Evolutionary conservation across 2,113 vertebrate species (phyloP).

Genomic region (Rhagologus leucostigma): DNA sequence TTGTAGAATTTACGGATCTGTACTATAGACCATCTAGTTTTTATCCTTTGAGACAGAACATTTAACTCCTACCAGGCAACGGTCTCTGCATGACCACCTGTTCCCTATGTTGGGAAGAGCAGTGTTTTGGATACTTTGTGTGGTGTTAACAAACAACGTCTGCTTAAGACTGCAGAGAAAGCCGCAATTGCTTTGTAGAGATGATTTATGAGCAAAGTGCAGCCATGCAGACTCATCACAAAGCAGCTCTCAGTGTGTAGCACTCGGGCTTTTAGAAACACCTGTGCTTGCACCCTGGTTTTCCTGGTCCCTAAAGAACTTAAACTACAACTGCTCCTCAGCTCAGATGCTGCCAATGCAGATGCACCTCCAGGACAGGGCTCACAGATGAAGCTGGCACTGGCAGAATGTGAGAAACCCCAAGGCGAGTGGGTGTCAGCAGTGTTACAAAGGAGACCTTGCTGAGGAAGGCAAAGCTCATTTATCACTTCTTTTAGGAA

Average conservation of each 20-base stretch:
- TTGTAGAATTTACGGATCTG: neutral
- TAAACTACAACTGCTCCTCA: neutral
- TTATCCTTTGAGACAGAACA: neutral
- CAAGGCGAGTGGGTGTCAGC: neutral
- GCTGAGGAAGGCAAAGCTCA: neutral
- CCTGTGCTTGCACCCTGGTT: neutral
- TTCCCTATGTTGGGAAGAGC: neutral
- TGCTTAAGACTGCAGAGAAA: neutral
- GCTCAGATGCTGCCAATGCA: neutral
- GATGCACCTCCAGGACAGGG: neutral
- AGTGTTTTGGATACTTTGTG: neutral
- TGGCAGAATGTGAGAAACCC: neutral
- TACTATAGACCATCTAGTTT: neutral
- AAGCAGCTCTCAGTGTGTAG: neutral
- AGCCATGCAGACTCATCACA: neutral
- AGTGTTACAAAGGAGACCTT: neutral
- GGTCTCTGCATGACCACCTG: neutral
- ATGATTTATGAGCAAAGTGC: neutral
- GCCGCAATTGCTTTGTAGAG: rapidly evolving
- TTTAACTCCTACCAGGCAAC: neutral
- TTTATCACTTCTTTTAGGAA: neutral
- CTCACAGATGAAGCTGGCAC: neutral
- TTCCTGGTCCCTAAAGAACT: neutral
- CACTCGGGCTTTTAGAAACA: neutral
- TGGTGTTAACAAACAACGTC: neutral